phyloP scores from a whole-genome alignment of 2,113 vertebrate species.

The Syngnathus scovelli region DNA sequence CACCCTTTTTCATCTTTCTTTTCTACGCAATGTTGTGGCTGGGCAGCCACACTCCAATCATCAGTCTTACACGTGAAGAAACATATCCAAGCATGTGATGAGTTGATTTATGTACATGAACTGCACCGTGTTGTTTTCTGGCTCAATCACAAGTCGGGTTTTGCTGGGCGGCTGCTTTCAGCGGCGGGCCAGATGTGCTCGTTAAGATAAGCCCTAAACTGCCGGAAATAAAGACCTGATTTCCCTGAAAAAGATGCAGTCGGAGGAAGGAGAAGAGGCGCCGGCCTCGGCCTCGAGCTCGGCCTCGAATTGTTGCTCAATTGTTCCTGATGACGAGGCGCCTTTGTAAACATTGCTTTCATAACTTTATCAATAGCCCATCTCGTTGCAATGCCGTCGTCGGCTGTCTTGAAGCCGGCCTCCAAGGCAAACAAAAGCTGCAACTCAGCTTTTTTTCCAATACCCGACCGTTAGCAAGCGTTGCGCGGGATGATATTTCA shows the following conservation, averaged over 20 bases:
- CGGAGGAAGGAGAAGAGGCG: too few relatives aligned
- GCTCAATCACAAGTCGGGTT: too few relatives aligned
- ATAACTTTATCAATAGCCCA: constrained; percentile 72
- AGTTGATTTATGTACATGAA: too few relatives aligned
- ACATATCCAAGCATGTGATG: too few relatives aligned
- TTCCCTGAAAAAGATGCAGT: too few relatives aligned
- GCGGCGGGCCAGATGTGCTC: too few relatives aligned
- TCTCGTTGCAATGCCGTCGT: constrained; percentile 69
- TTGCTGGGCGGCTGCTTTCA: too few relatives aligned
- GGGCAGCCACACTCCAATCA: too few relatives aligned
- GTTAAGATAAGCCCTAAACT: too few relatives aligned
- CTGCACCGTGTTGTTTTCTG: too few relatives aligned
- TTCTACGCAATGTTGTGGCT: neutral
- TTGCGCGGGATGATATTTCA: constrained; percentile 16
- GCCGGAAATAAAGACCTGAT: too few relatives aligned
- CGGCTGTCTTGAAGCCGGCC: constrained; percentile 35
- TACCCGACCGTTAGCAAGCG: constrained; percentile 20
- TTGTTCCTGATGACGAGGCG: constrained; percentile 65
- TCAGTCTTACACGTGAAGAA: too few relatives aligned
- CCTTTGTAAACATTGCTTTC: constrained; percentile 69
- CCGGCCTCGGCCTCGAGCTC: neutral
- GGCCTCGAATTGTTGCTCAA: neutral
- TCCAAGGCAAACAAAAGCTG: constrained; percentile 41
- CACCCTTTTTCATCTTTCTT: constrained; percentile 23
- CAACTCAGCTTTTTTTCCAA: constrained; percentile 23